Base-by-base conservation (phyloP, 2,888 invertebrate genomes). In the Crioceris asparagi region DNA sequence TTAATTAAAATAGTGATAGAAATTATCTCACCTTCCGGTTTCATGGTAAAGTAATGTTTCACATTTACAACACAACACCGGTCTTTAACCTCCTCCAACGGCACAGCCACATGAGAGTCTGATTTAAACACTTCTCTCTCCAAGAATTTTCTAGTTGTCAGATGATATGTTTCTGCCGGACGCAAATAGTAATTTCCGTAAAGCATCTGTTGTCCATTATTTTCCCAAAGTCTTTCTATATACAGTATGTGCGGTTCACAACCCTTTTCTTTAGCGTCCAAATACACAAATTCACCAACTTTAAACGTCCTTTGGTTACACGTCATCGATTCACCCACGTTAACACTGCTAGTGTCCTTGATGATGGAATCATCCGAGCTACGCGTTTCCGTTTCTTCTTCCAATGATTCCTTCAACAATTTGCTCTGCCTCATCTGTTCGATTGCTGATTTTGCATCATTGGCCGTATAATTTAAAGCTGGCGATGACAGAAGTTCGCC, bases 121-220 rank as follows among this genome's bases (percentile, higher is more conserved):
- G 91, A 94, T 64, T 93, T 90, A 62, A 98, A 97, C 31, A 98
- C 86, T 61, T 97, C 96, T 65, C 91, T 91, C 52, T 94, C 88
- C 1, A 96, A 71, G 66, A 98, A 98, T 66, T 92, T 93, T 51
- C 96, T 75, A 0, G 92, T 91, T 8, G 91, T 84, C 5, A 93
- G 75, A 65, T 98, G 97, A 68, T 83, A 96, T 0, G 98, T 98
- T 65, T 98, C 96, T 54, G 85, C 83, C 0, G 97, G 97, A 36
- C 94, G 75, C 47, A 74, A 83, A 61, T 90, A 96, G 55, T 88
- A 82, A 56, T 84, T 86, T n/a, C 91, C 93, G 54, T 88, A 85
- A 51, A 93, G 72, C 80, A 88, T 87, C 52, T 87, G 83, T 44
- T 84, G 79, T 6, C 83, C 82, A 30, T 81, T 82, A 12, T 72